phyloP scores from a whole-genome alignment of 2,888 invertebrate genomes.

The Melangyna quadrimaculata region DNA sequence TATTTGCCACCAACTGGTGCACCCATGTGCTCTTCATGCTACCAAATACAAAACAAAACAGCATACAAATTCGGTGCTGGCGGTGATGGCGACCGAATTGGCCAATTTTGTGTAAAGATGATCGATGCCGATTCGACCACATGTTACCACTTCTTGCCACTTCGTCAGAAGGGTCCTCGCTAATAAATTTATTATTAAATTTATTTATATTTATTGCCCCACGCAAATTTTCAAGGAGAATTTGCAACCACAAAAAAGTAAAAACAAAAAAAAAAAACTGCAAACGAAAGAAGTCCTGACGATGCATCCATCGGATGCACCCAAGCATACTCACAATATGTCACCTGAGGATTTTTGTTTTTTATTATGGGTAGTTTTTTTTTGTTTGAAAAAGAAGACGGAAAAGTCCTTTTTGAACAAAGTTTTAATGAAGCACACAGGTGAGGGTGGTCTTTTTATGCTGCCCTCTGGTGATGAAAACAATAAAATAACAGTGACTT shows the following conservation, averaged over 20 bases:
- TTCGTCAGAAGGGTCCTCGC: conserved; percentile 33
- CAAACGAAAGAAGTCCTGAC: conserved; percentile 54
- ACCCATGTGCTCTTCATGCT: conserved; percentile 52
- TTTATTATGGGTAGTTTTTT: background rate
- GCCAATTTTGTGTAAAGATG: conserved; percentile 70
- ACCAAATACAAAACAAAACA: conserved; percentile 21
- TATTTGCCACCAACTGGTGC: conserved; percentile 39
- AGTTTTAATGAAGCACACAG: conserved; percentile 66
- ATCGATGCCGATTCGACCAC: conserved; percentile 71
- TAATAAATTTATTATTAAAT: too few relatives aligned
- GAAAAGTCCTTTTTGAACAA: conserved; percentile 34
- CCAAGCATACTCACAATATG: conserved; percentile 69
- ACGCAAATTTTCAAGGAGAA: conserved; percentile 25
- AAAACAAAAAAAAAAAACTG: background rate
- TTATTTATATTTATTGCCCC: conserved; percentile 53
- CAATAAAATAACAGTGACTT: conserved; percentile 21
- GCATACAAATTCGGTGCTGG: conserved; percentile 29
- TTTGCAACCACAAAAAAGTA: conserved; percentile 17
- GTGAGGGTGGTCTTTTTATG: conserved; percentile 59
- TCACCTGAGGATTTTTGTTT: conserved; percentile 59
- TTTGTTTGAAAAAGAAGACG: background rate
- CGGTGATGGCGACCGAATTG: conserved; percentile 51
- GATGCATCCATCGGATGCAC: conserved; percentile 66
- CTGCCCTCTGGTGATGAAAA: conserved; percentile 38
- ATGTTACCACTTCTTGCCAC: conserved; percentile 51